Conservation (phyloP, 2,113 vertebrate genomes). For the Zingel zingel region DNA sequence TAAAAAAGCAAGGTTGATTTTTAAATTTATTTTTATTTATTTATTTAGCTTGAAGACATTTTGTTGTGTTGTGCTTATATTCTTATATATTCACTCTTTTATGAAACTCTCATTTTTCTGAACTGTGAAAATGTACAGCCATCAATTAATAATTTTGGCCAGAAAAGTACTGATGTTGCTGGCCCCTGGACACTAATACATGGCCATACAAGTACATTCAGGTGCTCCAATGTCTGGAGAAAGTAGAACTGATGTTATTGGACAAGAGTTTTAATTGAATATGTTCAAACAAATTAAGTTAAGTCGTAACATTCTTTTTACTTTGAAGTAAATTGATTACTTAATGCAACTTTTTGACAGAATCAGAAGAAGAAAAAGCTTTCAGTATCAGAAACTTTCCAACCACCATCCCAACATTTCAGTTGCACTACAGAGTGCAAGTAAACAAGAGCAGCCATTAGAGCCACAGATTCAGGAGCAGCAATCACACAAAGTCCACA, state of each 20-base stretch:
- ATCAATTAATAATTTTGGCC: not conserved
- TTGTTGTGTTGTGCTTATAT: not conserved
- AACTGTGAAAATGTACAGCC: not conserved
- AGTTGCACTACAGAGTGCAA: not conserved
- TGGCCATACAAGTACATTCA: not conserved
- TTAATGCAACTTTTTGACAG: conserved; percentile 16
- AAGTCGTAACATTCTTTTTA: not conserved
- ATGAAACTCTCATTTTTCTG: not conserved
- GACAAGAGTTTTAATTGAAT: not conserved
- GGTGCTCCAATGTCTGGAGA: not conserved
- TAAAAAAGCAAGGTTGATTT: no score
- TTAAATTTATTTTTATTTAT: no score
- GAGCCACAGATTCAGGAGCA: conserved; percentile 12
- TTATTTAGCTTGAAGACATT: not conserved
- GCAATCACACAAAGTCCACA: conserved; percentile 41
- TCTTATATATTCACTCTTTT: not conserved
- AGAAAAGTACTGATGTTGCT: not conserved
- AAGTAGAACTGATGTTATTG: not conserved
- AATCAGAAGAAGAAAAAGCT: conserved; percentile 22
- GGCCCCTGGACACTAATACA: not conserved
- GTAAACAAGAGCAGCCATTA: not conserved
- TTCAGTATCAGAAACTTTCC: not conserved
- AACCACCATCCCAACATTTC: not conserved
- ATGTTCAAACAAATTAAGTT: not conserved
- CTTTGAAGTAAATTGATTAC: not conserved